These are phyloP conservation scores for Caerostris darwini DNA, from an alignment of 1,140 invertebrate genomes.

Conservation along the genomic window DNA sequence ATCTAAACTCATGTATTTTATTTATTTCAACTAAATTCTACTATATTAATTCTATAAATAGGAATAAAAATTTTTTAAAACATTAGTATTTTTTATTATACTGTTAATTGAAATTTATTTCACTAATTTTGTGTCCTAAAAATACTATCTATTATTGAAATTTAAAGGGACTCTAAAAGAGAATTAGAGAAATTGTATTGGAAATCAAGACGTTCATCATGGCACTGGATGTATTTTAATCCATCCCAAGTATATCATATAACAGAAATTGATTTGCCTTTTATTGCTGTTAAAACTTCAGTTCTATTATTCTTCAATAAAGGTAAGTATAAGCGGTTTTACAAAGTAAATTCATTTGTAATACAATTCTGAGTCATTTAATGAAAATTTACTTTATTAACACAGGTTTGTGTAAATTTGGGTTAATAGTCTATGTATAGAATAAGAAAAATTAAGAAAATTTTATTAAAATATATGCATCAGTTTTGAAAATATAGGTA, in stretches of 20 bases:
- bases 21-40: too few species aligned
- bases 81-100: neutral
- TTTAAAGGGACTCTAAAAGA: neutral
- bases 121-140: neutral
- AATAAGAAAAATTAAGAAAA: too few species aligned
- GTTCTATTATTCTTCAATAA: conserved; percentile 7
- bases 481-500: too few species aligned
- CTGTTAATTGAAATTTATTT: neutral
- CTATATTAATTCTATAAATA: too few species aligned
- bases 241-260: neutral
- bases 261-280: neutral
- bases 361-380: too few species aligned
- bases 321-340: neutral
- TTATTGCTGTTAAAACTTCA: neutral
- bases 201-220: conserved; percentile 27
- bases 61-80: too few species aligned
- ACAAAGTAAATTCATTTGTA: too few species aligned
- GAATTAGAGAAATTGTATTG: neutral
- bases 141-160: neutral
- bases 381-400: too few species aligned
- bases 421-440: too few species aligned
- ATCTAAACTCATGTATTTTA: too few species aligned
- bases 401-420: too few species aligned
- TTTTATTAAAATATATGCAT: too few species aligned
- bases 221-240: conserved; percentile 58